Percentiles rank a stretch among this genome's conserved stretches.
These are phyloP conservation scores for Melipona quadrifasciata DNA, from an alignment of 1,140 invertebrate genomes.

Conservation along the genomic window DNA sequence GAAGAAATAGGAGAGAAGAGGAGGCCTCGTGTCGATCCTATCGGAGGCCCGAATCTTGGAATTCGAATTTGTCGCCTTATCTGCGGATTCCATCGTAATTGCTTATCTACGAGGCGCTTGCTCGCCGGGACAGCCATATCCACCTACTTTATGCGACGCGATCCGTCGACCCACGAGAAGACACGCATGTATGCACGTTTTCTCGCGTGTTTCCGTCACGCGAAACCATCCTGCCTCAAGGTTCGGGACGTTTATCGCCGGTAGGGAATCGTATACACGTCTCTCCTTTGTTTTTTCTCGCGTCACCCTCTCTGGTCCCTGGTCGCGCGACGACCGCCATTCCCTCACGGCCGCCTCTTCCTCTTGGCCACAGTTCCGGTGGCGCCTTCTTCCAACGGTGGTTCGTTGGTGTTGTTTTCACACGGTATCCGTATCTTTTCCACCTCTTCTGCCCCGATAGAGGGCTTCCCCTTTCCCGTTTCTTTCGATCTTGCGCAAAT, in stretches of 20 bases:
- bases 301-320: not conserved
- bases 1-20: not conserved
- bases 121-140: conserved; percentile 55
- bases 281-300: not conserved
- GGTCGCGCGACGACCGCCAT: too few species aligned
- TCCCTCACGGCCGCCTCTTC: not conserved
- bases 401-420: not conserved
- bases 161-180: conserved; percentile 45
- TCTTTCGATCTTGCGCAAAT: not conserved
- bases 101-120: conserved; percentile 76
- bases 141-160: conserved; percentile 56
- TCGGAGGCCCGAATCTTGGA: conserved; percentile 73
- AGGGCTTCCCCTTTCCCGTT: too few species aligned
- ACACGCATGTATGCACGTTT: conserved; percentile 51
- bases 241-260: conserved; percentile 55
- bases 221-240: conserved; percentile 36
- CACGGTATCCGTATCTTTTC: not conserved
- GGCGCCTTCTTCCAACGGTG: conserved; percentile 37
- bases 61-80: conserved; percentile 76
- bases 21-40: conserved; percentile 69
- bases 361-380: conserved; percentile 48
- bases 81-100: conserved; percentile 79
- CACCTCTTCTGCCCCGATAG: not conserved
- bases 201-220: conserved; percentile 63
- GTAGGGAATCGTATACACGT: conserved; percentile 55